Conservation (phyloP, 2,888 invertebrate species). For the Tridacna crocea region DNA sequence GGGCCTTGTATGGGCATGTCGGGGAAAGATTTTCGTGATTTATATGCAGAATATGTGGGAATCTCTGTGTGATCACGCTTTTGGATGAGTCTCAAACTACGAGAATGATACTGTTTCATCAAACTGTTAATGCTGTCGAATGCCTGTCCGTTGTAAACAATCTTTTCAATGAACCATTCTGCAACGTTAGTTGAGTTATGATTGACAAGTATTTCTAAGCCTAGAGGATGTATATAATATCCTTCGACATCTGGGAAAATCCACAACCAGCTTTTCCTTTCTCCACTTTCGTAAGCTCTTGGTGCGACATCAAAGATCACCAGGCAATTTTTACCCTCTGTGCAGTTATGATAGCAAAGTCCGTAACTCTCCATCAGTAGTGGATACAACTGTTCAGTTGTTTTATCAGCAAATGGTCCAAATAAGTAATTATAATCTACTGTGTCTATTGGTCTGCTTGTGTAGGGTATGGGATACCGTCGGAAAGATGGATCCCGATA, state of each 20-base stretch:
- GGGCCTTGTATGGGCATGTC: conserved; percentile 65
- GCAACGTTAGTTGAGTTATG: conserved; percentile 61
- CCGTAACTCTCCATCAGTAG: conserved; percentile 71
- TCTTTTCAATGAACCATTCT: conserved; percentile 67
- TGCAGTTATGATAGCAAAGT: conserved; percentile 70
- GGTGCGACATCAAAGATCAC: conserved; percentile 68
- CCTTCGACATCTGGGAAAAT: conserved; percentile 69
- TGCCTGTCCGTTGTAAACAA: conserved; percentile 72
- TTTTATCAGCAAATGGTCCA: conserved; percentile 38
- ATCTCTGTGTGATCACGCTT: conserved; percentile 3
- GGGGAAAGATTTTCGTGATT: conserved; percentile 26
- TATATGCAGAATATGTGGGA: conserved; percentile 39
- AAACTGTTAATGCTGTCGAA: conserved; percentile 64
- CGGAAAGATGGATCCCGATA: conserved; percentile 66
- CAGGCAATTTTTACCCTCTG: conserved; percentile 62
- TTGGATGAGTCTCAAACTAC: conserved; percentile 35
- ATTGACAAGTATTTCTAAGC: conserved; percentile 72
- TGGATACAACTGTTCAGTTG: conserved; percentile 57
- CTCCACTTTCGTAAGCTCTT: conserved; percentile 63
- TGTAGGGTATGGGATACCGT: conserved; percentile 66
- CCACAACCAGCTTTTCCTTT: conserved; percentile 70
- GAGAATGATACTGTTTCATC: conserved; percentile 52
- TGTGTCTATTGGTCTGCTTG: conserved; percentile 66
- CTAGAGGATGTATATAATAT: conserved; percentile 71
- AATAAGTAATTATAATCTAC: conserved; percentile 64